Evolutionary conservation across 2,888 invertebrate genomes (phyloP), one percentile per base, ranked within the genome.

Genomic region (Caenorhabditis sinica): DNA sequence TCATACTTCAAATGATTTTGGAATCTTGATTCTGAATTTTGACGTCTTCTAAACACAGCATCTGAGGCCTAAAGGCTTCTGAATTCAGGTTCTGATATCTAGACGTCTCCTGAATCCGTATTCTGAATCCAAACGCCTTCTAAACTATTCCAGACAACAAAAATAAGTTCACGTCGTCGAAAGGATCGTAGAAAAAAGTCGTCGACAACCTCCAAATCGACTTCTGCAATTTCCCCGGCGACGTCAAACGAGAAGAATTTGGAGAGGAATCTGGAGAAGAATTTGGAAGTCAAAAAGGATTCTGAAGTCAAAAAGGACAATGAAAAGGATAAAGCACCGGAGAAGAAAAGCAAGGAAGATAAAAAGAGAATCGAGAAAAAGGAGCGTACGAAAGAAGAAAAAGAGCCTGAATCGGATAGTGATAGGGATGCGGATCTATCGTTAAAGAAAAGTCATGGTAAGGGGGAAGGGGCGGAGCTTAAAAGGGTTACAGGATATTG

Each of bases 391-490:
- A 65, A 68, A 25, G 68, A 68, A 23, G 63, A 63, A 28, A 51
- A 58, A 25, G 51, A 66, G 23, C 61, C 77, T 5, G 69, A 61
- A 0, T 51, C 69, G n/a, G 77, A 77, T 23, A 61, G 73, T 51
- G 51, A 73, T 73, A 5, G 11, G 9, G 77, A 77, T 30, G 45
- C 8, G n/a, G 76, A 76, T 76, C 17, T 68, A 17, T 60, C 20
- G n/a, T 30, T 49, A 36, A 77, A 45, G n/a, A 68, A 23, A 68
- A 76, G 76, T 25, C 56, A 76, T 28, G 60, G 76, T 66, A 17
- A 49, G 33, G 9, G 23, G n/a, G 23, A 53, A 23, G 1, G 61
- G 36, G 61, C 0, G 36, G 25, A 65, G 23, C 25, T n/a, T 20
- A 25, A 66, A n/a, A 23, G 33, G 9, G 33, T 6, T 6, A 36